phyloP scores from a whole-genome alignment of 1,140 invertebrate species.

The Nomia melanderi region DNA sequence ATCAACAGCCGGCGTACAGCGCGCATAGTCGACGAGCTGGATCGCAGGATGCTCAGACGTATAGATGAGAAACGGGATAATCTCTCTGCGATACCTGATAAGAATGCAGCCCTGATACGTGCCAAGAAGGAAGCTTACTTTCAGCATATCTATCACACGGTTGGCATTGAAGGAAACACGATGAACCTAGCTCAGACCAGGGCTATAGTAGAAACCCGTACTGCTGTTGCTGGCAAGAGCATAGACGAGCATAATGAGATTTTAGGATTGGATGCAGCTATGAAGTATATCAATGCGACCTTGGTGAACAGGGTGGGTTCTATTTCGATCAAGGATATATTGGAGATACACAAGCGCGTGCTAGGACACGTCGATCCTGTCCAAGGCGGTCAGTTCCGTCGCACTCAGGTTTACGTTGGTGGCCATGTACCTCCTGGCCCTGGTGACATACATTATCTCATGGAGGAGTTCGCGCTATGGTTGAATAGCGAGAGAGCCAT shows the following conservation, averaged over 20 bases:
- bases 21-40: constrained; percentile 94
- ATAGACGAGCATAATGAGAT: constrained; percentile 98
- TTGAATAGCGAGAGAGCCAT: constrained; percentile 92
- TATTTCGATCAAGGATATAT: constrained; percentile 89
- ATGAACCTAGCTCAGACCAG: constrained; percentile 96
- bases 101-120: constrained; percentile 88
- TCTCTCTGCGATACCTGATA: constrained; percentile 90
- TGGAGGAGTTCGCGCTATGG: constrained; percentile 95
- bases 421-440: constrained; percentile 94
- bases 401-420: constrained; percentile 95
- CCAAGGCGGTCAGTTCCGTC: constrained; percentile 91
- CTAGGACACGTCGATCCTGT: constrained; percentile 96
- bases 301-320: constrained; percentile 85
- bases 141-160: constrained; percentile 98
- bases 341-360: constrained; percentile 96
- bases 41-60: constrained; percentile 88
- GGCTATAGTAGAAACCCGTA: constrained; percentile 94
- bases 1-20: constrained; percentile 91
- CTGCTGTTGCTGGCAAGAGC: constrained; percentile 96
- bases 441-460: constrained; percentile 88
- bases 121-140: constrained; percentile 97
- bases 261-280: constrained; percentile 94
- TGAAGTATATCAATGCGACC: constrained; percentile 97
- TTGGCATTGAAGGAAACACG: constrained; percentile 98
- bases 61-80: constrained; percentile 94